Evolutionary conservation across 1,140 invertebrate species (phyloP), one percentile per base, ranked within the genome.

Genomic region (Pseudachorutes palmiensis): DNA sequence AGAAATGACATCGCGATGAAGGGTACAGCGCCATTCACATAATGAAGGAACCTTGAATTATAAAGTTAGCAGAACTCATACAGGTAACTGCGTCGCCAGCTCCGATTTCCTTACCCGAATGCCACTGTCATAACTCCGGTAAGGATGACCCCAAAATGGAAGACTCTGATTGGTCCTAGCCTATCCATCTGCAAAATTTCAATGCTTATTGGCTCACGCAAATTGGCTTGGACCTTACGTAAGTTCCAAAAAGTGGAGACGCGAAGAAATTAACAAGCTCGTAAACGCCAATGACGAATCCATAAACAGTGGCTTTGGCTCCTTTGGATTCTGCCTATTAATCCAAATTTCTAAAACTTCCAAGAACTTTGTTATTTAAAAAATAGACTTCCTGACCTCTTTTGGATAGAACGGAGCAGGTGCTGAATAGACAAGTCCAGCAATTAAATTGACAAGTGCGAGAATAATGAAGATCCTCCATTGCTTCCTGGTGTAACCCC

Each of bases 251-350:
- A 19, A 95, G 70, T 0, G 92, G 93, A 74, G 90, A 92, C 31
- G 91, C 83, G 19, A 94, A 75, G 76, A 95, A 93, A 31, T 95
- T 92, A 0, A 91, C 85, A 22, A 97, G 79, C 76, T 97, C 92
- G 79, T 94, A 97, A 31, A 92, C 82, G 0, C 93, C 92, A 78
- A 97, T 96, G 0, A 97, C 91, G 57, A 95, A 80, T 1, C 94
- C 93, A 80, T 92, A 92, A 73, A 93, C 88, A 22, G 91, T 88
- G 0, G 91, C 86, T 9, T 86, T 84, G 5, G 89, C 89, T 45
- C 90, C 90, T 83, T 95, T 94, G 41, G 82, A 83, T 74, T 89
- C 87, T 16, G 92, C 91, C 89, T 94, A 79, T 26, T 51, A 51
- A 29, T 28, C 5, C 32, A 36, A 58, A 55, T 9, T 19, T 22